A percentile compares a stretch with the other conserved stretches of the same genome.
These are phyloP conservation scores for Sphaeramia orbicularis DNA, from an alignment of 2,797 vertebrate species.

Conservation along the genomic window DNA sequence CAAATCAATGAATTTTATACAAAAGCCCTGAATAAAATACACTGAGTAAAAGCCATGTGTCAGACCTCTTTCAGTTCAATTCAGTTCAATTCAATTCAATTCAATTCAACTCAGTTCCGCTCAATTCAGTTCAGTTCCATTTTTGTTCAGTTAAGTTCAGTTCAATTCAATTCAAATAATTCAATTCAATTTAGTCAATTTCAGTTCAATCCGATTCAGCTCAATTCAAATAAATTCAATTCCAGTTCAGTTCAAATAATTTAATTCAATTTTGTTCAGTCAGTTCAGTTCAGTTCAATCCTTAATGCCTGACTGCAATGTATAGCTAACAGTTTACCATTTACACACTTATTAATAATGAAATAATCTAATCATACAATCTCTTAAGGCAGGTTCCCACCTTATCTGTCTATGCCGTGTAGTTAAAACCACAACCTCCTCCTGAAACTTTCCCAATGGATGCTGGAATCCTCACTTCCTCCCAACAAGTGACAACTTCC, in stretches of 20 bases:
- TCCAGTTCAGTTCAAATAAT: too few species aligned
- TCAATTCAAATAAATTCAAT: too few species aligned
- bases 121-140: too few species aligned
- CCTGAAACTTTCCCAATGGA: constrained; percentile 53
- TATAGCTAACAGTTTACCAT: neutral
- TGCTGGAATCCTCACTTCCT: constrained; percentile 81
- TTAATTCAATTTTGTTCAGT: too few species aligned
- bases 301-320: neutral
- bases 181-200: too few species aligned
- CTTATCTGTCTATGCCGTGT: constrained; percentile 24
- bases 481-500: constrained; percentile 83
- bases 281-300: neutral
- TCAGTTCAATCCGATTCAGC: neutral
- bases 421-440: constrained; percentile 48
- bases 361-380: constrained; percentile 4
- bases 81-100: neutral
- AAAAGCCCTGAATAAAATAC: constrained; percentile 79
- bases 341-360: neutral
- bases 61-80: constrained; percentile 42
- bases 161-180: neutral
- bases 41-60: constrained; percentile 62
- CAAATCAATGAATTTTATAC: constrained; percentile 81
- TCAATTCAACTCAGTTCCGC: neutral
- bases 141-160: neutral
- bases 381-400: constrained; percentile 16